Conservation (phyloP, 2,888 invertebrate genomes). For the Eutolmus rufibarbis region DNA sequence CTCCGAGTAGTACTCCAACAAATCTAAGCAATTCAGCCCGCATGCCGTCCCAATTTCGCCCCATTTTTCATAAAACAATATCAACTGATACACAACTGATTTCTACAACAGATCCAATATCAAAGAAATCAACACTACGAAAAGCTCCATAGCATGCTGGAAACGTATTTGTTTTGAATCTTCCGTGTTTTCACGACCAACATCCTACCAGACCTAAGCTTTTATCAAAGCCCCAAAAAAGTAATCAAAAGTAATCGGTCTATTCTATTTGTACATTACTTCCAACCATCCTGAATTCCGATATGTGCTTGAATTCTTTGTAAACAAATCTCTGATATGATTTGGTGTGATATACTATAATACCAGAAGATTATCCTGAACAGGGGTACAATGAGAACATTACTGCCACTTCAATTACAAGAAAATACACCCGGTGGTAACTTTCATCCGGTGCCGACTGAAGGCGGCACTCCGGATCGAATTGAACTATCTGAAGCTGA, state of each 20-base stretch:
- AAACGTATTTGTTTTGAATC: constrained; percentile 4
- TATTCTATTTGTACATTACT: background rate
- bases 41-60: constrained; percentile 64
- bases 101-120: constrained; percentile 60
- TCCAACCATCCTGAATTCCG: constrained; percentile 24
- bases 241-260: constrained; percentile 10
- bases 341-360: constrained; percentile 46
- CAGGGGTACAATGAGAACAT: constrained; percentile 67
- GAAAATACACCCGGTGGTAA: constrained; percentile 56
- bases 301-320: constrained; percentile 42
- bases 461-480: constrained; percentile 58
- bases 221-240: constrained; percentile 7
- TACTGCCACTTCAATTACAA: constrained; percentile 69
- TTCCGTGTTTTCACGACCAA: constrained; percentile 21
- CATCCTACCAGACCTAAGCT: constrained; percentile 26
- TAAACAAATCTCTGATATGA: constrained; percentile 48
- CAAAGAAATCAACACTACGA: constrained; percentile 48
- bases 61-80: constrained; percentile 63
- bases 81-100: constrained; percentile 51
- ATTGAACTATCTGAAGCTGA: constrained; percentile 75
- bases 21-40: constrained; percentile 52
- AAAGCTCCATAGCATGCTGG: constrained; percentile 48
- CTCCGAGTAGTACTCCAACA: constrained; percentile 46
- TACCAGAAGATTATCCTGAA: constrained; percentile 52
- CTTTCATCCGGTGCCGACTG: constrained; percentile 56